These are phyloP conservation scores for Trichonephila clavipes DNA, from an alignment of 1,140 invertebrate genomes.

Conservation along the genomic window DNA sequence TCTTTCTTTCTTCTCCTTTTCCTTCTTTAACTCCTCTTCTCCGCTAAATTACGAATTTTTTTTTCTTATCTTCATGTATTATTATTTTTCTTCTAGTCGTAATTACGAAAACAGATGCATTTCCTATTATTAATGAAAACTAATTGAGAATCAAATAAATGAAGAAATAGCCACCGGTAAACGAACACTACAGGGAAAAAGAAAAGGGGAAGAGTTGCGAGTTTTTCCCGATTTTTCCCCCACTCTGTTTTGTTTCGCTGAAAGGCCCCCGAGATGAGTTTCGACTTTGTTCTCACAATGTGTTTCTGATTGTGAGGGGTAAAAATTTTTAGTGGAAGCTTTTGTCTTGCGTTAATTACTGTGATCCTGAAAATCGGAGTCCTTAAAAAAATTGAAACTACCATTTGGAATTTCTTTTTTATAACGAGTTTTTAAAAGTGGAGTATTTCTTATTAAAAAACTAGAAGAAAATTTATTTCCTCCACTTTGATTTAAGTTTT, in stretches of 20 bases:
- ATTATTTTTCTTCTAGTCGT: slow-evolving; percentile 64
- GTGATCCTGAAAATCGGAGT: not conserved
- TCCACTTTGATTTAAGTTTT: not conserved
- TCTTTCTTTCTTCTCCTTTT: not conserved
- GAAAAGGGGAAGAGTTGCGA: not conserved
- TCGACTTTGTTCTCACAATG: slow-evolving; percentile 21
- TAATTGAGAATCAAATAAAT: slow-evolving; percentile 77
- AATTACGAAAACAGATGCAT: slow-evolving; percentile 77
- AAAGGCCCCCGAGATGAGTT: slow-evolving; percentile 24
- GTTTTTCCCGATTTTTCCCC: not conserved
- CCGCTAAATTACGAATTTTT: slow-evolving; percentile 24
- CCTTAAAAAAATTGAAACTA: not conserved
- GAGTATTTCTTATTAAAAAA: not conserved
- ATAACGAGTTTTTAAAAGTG: not conserved
- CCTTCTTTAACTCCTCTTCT: slow-evolving; percentile 3
- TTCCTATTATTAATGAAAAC: slow-evolving; percentile 76
- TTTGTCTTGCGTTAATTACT: slow-evolving; percentile 33
- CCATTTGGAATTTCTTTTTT: not conserved
- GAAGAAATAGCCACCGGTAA: slow-evolving; percentile 66
- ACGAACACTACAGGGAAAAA: not conserved
- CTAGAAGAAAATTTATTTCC: not conserved
- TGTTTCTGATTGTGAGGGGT: not conserved
- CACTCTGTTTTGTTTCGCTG: slow-evolving; percentile 8
- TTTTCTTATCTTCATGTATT: not conserved
- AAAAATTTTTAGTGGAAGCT: slow-evolving; percentile 10